Base-by-base conservation (phyloP, 2,888 invertebrate genomes). In the Hemistola chrysoprasaria region DNA sequence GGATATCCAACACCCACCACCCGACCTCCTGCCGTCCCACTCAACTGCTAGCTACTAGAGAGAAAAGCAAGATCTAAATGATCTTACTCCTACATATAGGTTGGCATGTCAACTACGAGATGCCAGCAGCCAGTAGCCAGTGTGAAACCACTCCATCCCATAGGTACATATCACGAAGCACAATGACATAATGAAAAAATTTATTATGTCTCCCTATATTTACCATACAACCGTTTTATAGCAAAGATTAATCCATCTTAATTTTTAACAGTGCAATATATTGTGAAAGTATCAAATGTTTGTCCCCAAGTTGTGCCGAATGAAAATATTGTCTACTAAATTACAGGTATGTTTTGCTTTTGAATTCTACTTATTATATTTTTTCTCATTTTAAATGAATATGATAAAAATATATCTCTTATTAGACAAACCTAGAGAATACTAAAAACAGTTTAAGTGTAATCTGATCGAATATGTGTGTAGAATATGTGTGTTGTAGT, bases 21-120 rank as follows among this genome's bases (percentile, higher is more conserved):
- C 45, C 39, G 31, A 40, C 27, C 45, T 56, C 48, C 46, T 47
- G 44, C 53, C 55, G 35, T 64, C 59, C 45, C 54, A 43, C 53
- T 64, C 40, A 35, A 40, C 50, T 40, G 9, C 50, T 41, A 40
- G 22, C 20, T n/a, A 10, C 10, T 8, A 40, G 50, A 50, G 33
- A 31, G 47, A 35, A 46, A 55, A 28, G 8, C 35, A 44, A 40
- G 36, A 44, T 21, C 41, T 34, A 29, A 34, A 47, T 22, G 42
- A 47, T 43, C 44, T 50, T 42, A 26, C 47, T 23, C 27, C 25
- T 22, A 24, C 29, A 24, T 25, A 27, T 40, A 24, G 28, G 34
- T 47, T 23, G 30, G 43, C 38, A 42, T 40, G 47, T 45, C 35
- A 37, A 43, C 40, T 45, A 32, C 36, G 33, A 35, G 47, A 16